Percentiles rank a stretch among this genome's conserved stretches.
Evolutionary conservation across 2,113 vertebrate species (phyloP).

Genomic region (Bufo gargarizans): DNA sequence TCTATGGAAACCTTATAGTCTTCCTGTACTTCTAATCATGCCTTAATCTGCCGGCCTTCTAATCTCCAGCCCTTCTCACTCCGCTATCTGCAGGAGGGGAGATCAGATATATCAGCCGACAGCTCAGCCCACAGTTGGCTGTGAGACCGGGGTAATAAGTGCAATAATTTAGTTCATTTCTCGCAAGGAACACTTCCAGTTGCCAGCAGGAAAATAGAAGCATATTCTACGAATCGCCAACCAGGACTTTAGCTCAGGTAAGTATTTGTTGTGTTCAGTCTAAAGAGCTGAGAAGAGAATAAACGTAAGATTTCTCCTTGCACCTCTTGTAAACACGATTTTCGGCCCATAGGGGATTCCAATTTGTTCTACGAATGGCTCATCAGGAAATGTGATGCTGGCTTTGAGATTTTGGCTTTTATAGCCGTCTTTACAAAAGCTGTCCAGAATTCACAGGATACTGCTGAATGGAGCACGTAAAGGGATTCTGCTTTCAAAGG

Average conservation of each 20-base stretch:
- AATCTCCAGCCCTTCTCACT: background rate
- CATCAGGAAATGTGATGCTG: background rate
- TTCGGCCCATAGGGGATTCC: conserved; percentile 12
- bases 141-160: conserved; percentile 16
- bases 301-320: background rate
- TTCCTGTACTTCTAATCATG: conserved; percentile 21
- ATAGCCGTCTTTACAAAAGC: background rate
- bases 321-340: conserved; percentile 39
- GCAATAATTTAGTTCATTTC: conserved; percentile 41
- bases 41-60: conserved; percentile 11
- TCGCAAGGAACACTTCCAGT: background rate
- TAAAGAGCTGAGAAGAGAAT: conserved; percentile 1
- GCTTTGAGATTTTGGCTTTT: background rate
- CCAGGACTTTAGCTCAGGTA: conserved; percentile 6
- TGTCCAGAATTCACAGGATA: background rate
- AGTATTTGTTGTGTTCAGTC: conserved; percentile 35
- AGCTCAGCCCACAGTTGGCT: conserved; percentile 26
- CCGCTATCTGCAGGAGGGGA: conserved; percentile 10
- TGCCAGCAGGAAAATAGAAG: conserved; percentile 14
- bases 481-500: background rate
- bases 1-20: conserved; percentile 41
- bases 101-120: conserved; percentile 23
- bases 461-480: background rate
- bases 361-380: background rate
- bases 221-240: conserved; percentile 14